Conservation (phyloP, 2,113 vertebrate genomes). For the Heptranchias perlo region DNA sequence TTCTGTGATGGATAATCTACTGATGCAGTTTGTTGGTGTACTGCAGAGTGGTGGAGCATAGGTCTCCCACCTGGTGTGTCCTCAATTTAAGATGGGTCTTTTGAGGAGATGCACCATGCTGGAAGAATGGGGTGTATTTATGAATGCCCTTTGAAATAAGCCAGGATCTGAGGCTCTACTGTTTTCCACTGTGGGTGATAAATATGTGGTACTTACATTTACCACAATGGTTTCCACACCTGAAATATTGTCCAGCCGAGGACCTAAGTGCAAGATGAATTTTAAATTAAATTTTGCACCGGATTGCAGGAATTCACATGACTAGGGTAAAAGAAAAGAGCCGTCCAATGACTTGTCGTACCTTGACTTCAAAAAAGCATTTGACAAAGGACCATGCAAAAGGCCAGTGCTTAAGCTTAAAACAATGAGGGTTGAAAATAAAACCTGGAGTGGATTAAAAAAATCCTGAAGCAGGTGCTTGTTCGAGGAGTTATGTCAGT, state of each 20-base stretch:
- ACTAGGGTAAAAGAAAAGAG: neutral
- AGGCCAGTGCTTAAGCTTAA: neutral
- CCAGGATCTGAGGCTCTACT: neutral
- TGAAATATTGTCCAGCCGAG: neutral
- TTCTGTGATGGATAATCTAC: neutral
- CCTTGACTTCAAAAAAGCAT: neutral
- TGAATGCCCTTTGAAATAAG: neutral
- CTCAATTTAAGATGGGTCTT: neutral
- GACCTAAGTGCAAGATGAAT: neutral
- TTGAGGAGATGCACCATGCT: neutral
- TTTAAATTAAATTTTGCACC: neutral
- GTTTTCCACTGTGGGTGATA: neutral
- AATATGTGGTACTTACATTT: neutral
- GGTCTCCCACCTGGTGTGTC: neutral
- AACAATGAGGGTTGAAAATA: neutral
- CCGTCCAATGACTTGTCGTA: neutral
- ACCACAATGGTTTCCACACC: neutral
- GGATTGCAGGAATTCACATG: neutral
- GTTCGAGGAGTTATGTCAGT: neutral
- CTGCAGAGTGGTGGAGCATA: neutral
- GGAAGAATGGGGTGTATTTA: neutral
- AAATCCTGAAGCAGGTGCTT: neutral
- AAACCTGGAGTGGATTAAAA: neutral
- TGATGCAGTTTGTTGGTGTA: neutral
- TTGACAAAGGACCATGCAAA: neutral